Evolutionary conservation across 2,888 invertebrate species (phyloP), one percentile per base, ranked within the genome.

Genomic region (Scaptomyza parva): DNA sequence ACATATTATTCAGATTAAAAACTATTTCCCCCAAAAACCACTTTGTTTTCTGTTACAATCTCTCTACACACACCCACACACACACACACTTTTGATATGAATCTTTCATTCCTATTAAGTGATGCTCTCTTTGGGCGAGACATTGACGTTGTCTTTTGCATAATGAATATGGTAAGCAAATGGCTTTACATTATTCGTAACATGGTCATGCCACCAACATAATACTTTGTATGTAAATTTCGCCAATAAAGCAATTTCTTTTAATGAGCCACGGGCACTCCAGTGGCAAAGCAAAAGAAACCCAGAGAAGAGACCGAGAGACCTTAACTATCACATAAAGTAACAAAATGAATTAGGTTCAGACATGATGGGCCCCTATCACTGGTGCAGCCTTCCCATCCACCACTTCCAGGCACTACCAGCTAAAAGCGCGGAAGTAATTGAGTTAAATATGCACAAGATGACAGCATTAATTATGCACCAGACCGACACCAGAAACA

Each of bases 401-500:
- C n/a, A n/a, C n/a, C n/a, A n/a, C n/a, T n/a, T n/a, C n/a, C n/a
- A n/a, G n/a, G n/a, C n/a, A 64, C 60, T 61, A 63, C 61, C 65
- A 64, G 33, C 39, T 69, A 71, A 70, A 76, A 75, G 86, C 70
- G 73, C 86, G 86, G 83, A 83, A 86, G 83, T 84, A 84, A 84
- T 84, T 84, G 83, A 84, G 83, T 84, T 84, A 83, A 84, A 86
- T 83, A 84, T 84, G 83, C 83, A 80, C 76, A 83, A 86, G 83
- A 80, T 86, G 83, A 86, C 83, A 86, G 86, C 83, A 80, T 84
- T 83, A 86, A 86, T 84, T 86, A 86, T 86, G 81, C 76, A 57
- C 79, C 79, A 67, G 50, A 63, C 17, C 47, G 26, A 7, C 33
- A 6, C n/a, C n/a, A n/a, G n/a, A n/a, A 14, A 14, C 14, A 0